Conservation (phyloP, 2,888 invertebrate genomes). For the Limnephilus rhombicus region DNA sequence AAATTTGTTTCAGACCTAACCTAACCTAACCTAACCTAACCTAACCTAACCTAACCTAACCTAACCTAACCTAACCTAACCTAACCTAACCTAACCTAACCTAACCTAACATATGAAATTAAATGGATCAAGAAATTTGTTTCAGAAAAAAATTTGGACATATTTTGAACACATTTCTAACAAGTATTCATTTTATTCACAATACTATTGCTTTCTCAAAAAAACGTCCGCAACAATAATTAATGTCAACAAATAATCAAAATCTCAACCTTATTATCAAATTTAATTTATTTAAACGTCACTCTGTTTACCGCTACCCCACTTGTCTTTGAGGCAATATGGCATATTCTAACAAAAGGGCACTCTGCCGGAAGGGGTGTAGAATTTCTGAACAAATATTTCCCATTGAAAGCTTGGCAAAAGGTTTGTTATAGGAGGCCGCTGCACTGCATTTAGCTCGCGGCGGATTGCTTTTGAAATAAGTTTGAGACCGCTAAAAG, state of each 20-base stretch:
- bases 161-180: too few species aligned
- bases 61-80: too few species aligned
- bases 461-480: constrained; percentile 18
- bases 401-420: not conserved
- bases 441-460: not conserved
- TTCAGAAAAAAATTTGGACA: too few species aligned
- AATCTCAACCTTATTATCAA: not conserved
- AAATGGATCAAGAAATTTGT: too few species aligned
- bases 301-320: too few species aligned
- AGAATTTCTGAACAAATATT: constrained; percentile 26
- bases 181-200: too few species aligned
- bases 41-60: too few species aligned
- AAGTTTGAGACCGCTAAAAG: constrained; percentile 13
- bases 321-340: not conserved
- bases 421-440: not conserved
- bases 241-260: not conserved
- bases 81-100: too few species aligned
- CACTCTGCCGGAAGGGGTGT: constrained; percentile 1
- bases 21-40: too few species aligned
- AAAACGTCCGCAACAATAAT: not conserved
- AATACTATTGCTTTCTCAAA: too few species aligned
- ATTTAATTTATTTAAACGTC: not conserved
- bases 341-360: not conserved
- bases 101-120: too few species aligned
- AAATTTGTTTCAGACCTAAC: too few species aligned